Evolutionary conservation across 2,888 invertebrate species (phyloP).

Genomic region (Pseudeuparius sepicola): DNA sequence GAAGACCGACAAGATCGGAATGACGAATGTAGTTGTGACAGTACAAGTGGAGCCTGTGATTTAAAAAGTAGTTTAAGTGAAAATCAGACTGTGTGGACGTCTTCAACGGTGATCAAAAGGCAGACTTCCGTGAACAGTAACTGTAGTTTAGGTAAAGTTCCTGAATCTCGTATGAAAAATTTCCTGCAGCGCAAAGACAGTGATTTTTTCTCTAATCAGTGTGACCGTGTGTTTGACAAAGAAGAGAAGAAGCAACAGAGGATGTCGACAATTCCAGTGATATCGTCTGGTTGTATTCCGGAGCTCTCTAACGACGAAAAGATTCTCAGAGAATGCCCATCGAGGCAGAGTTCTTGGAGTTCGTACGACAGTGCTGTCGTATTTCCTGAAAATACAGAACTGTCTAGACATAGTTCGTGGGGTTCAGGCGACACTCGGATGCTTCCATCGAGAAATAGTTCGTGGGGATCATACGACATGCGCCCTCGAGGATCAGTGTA

Average conservation of each 20-base stretch:
- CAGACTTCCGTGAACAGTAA: slow-evolving; percentile 29
- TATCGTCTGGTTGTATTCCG: slow-evolving; percentile 12
- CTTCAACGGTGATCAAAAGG: slow-evolving; percentile 35
- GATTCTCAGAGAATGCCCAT: slow-evolving; percentile 43
- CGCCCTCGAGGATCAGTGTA: slow-evolving; percentile 36
- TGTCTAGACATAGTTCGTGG: slow-evolving; percentile 74
- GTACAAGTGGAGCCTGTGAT: slow-evolving; percentile 36
- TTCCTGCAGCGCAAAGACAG: too few relatives aligned
- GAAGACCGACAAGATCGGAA: slow-evolving; percentile 34
- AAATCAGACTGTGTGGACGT: slow-evolving; percentile 40
- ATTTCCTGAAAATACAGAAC: slow-evolving; percentile 46
- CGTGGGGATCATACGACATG: slow-evolving; percentile 64
- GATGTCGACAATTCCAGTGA: slow-evolving; percentile 33
- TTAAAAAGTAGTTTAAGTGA: slow-evolving; percentile 32
- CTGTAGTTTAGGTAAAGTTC: slow-evolving; percentile 32
- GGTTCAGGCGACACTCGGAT: slow-evolving; percentile 63
- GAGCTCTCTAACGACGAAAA: slow-evolving; percentile 27
- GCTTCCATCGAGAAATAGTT: slow-evolving; percentile 56
- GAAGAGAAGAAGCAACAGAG: slow-evolving; percentile 46
- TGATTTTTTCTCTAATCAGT: slow-evolving; percentile 60
- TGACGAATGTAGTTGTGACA: slow-evolving; percentile 22
- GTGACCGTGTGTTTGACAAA: slow-evolving; percentile 61
- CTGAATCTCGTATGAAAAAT: slow-evolving; percentile 31
- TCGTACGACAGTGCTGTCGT: slow-evolving; percentile 69
- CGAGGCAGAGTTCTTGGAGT: slow-evolving; percentile 68